A percentile compares a stretch with the other conserved stretches of the same genome.
These are phyloP conservation scores for Notothenia rossii DNA, from an alignment of 2,113 vertebrate species.

Conservation along the genomic window DNA sequence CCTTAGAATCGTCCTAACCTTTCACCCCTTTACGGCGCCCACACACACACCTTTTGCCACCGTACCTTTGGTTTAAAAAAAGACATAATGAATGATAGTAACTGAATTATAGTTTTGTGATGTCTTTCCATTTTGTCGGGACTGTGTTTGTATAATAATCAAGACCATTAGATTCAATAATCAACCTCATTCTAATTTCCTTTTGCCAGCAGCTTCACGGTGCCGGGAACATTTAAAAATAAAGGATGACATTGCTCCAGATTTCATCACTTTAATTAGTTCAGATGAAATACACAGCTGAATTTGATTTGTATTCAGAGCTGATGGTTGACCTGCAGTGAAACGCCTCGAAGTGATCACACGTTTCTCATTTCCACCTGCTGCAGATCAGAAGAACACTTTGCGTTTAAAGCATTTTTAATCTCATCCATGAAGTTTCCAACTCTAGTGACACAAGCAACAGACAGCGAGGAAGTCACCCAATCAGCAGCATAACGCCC, in stretches of 20 bases:
- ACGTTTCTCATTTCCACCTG: constrained; percentile 28
- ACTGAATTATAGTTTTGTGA: too few species aligned
- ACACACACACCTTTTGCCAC: too few species aligned
- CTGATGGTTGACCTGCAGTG: constrained; percentile 39
- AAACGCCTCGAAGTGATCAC: constrained; percentile 44
- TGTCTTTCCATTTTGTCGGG: too few species aligned
- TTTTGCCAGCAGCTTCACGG: constrained; percentile 50
- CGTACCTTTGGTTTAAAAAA: too few species aligned
- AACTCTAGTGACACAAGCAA: background rate
- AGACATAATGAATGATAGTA: too few species aligned
- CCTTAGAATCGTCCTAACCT: too few species aligned
- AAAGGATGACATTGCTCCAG: constrained; percentile 47
- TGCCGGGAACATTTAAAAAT: constrained; percentile 46
- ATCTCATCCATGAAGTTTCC: background rate
- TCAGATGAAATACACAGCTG: constrained; percentile 53
- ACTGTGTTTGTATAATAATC: too few species aligned
- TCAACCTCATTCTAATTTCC: constrained; percentile 15
- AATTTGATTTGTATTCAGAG: constrained; percentile 48
- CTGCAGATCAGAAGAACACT: constrained; percentile 5
- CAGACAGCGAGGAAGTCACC: too few species aligned
- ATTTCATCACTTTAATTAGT: constrained; percentile 75
- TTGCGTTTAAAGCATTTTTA: constrained; percentile 1
- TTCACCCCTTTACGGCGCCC: too few species aligned
- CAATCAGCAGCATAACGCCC: too few species aligned
- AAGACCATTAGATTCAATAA: too few species aligned